phyloP scores from a whole-genome alignment of 2,888 invertebrate genomes.

The Chaetoderma sp. region DNA sequence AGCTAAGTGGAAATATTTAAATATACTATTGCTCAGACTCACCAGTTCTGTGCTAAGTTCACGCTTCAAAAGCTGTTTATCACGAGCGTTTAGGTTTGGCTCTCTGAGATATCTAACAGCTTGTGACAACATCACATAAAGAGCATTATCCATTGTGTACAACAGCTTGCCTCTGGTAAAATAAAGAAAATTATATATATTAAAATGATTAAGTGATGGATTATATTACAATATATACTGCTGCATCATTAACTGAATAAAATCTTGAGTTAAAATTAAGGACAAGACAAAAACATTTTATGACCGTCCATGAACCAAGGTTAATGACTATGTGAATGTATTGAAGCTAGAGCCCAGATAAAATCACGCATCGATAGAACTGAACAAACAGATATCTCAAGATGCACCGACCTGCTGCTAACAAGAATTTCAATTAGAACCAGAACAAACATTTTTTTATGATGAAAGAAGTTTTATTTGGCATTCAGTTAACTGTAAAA shows the following conservation, averaged over 20 bases:
- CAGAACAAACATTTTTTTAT: no score
- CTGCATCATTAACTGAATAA: background rate
- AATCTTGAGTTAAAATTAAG: background rate
- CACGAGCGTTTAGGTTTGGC: conserved; percentile 55
- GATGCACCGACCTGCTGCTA: no score
- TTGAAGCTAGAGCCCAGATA: no score
- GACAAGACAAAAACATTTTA: no score
- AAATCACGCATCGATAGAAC: no score
- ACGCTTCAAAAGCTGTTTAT: conserved; percentile 68
- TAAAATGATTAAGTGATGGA: background rate
- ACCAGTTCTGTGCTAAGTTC: conserved; percentile 69
- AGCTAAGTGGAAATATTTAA: background rate
- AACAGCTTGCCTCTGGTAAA: conserved; percentile 52
- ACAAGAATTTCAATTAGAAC: no score
- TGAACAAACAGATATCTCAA: no score
- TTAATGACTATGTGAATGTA: no score
- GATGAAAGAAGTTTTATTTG: no score
- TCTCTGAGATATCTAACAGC: conserved; percentile 66
- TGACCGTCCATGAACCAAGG: no score
- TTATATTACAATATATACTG: background rate
- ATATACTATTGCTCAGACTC: conserved; percentile 16
- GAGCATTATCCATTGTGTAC: conserved; percentile 65
- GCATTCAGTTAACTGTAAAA: no score
- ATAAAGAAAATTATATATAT: background rate
- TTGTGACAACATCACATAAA: conserved; percentile 66